Evolutionary conservation across 2,888 invertebrate genomes (phyloP).

Genomic region (Drosophila quinaria): DNA sequence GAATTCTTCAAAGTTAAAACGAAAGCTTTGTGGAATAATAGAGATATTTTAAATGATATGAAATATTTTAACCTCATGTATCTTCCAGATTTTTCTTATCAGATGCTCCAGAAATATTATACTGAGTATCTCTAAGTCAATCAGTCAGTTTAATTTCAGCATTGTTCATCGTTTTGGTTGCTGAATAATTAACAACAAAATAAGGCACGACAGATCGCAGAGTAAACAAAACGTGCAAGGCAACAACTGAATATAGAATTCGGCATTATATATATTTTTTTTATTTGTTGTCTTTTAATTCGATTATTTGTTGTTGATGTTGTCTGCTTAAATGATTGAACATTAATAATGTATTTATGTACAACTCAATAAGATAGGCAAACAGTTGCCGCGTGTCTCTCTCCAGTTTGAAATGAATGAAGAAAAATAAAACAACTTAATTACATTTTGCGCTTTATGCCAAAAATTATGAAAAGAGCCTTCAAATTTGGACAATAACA

Average conservation of each 20-base stretch:
- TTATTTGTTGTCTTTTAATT: constrained; percentile 1
- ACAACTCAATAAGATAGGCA: constrained; percentile 46
- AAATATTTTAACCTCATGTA: neutral
- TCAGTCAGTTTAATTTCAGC: neutral
- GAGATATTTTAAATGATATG: too few relatives aligned
- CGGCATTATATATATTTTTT: constrained; percentile 16
- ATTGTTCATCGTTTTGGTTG: constrained; percentile 13
- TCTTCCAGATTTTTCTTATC: neutral
- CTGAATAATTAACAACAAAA: constrained; percentile 60
- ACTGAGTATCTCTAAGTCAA: constrained; percentile 22
- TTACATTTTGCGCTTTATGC: constrained; percentile 47
- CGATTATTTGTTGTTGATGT: constrained; percentile 16
- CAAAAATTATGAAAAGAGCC: constrained; percentile 53
- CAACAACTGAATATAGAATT: constrained; percentile 41
- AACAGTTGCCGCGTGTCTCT: constrained; percentile 44
- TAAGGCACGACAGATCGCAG: constrained; percentile 46
- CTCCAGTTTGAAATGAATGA: constrained; percentile 21
- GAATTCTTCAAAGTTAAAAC: too few relatives aligned
- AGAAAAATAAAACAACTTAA: constrained; percentile 50
- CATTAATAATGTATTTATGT: constrained; percentile 45
- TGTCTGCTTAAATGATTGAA: constrained; percentile 54
- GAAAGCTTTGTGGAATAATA: too few relatives aligned
- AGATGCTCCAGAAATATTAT: neutral
- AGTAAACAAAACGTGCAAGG: constrained; percentile 52
- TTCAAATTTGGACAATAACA: constrained; percentile 61